These are phyloP conservation scores for Podarcis siculus DNA, from an alignment of 2,797 vertebrate species.

Conservation along the genomic window DNA sequence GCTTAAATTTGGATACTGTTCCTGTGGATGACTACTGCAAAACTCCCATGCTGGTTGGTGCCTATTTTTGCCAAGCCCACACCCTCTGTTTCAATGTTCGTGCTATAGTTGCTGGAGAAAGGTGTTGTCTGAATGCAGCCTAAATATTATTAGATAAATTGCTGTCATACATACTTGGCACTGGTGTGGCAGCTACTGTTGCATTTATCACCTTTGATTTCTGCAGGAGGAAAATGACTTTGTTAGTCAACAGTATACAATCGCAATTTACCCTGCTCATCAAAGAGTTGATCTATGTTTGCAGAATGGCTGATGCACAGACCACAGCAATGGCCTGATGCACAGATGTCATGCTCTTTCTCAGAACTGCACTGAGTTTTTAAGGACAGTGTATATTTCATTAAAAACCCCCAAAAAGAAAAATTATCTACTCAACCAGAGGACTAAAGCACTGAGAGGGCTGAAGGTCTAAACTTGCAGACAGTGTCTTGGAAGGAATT, in stretches of 20 bases:
- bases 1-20: not conserved
- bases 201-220: constrained; percentile 83
- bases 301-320: not conserved
- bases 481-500: not conserved
- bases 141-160: not conserved
- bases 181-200: constrained; percentile 88
- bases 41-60: not conserved
- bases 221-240: constrained; percentile 75
- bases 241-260: not conserved
- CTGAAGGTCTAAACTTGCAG: not conserved
- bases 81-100: not conserved
- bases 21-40: not conserved
- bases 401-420: not conserved
- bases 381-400: not conserved
- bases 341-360: not conserved
- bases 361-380: not conserved
- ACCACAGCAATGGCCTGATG: too few relatives aligned
- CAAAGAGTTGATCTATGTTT: not conserved
- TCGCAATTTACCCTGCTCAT: not conserved
- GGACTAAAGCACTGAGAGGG: not conserved
- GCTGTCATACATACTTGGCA: constrained; percentile 86
- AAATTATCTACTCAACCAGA: not conserved
- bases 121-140: not conserved
- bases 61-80: not conserved
- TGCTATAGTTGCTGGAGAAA: not conserved